A percentile compares a stretch with the other conserved stretches of the same genome.
These are phyloP conservation scores for Bradypodion pumilum DNA, from an alignment of 2,797 vertebrate species.

Conservation along the genomic window DNA sequence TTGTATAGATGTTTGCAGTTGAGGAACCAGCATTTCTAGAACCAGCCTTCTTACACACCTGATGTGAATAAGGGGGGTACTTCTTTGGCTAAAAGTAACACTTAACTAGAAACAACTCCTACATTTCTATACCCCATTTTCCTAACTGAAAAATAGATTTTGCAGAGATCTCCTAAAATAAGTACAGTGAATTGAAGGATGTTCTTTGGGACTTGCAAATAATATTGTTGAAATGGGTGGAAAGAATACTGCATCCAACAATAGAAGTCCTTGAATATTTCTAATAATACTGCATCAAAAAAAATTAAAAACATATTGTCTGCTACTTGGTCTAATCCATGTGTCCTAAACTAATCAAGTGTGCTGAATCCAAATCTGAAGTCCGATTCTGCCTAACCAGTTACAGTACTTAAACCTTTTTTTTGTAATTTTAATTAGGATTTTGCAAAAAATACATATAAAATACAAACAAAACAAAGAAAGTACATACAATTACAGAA, in stretches of 20 bases:
- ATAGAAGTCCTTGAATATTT: background rate
- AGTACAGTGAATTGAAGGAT: background rate
- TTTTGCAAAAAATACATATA: too few species aligned
- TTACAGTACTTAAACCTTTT: too few species aligned
- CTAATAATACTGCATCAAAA: too few species aligned
- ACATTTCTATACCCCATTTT: background rate
- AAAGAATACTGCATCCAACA: background rate
- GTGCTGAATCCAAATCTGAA: too few species aligned
- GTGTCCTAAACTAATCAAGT: too few species aligned
- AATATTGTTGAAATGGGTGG: conserved; percentile 2
- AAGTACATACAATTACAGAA: too few species aligned
- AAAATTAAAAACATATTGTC: too few species aligned
- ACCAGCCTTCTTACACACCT: background rate
- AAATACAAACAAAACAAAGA: too few species aligned
- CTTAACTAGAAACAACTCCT: background rate
- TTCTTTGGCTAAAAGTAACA: background rate
- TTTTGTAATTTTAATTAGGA: too few species aligned
- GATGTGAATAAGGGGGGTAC: background rate
- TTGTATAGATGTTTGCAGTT: background rate
- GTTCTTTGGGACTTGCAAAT: background rate
- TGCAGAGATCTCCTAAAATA: background rate
- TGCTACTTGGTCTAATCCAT: too few species aligned
- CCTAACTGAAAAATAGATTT: background rate
- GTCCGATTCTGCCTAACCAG: too few species aligned
- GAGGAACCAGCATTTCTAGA: background rate